Percentiles rank a stretch among this genome's conserved stretches.
Conservation (phyloP, 2,888 invertebrate genomes). For the Octonoba sinensis region DNA sequence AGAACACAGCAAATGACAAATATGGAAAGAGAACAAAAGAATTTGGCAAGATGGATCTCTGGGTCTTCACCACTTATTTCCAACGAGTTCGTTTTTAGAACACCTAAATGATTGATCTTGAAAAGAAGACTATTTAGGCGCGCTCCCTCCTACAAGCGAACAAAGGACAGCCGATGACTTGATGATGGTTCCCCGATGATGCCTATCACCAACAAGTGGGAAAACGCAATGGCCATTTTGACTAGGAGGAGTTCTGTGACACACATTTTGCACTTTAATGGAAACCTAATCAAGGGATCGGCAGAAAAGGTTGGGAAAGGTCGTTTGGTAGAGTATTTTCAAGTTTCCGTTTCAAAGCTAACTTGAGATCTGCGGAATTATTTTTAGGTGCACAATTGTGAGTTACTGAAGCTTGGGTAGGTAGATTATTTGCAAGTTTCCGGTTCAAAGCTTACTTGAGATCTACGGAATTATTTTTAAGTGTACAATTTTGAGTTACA, state of each 20-base stretch:
- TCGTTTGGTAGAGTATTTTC: constrained; percentile 19
- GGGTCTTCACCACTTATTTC: no score
- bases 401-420: no score
- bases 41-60: no score
- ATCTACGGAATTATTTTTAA: no score
- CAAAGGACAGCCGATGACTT: constrained; percentile 33
- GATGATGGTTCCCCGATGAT: background rate
- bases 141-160: constrained; percentile 2
- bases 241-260: constrained; percentile 37
- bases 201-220: constrained; percentile 18
- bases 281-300: constrained; percentile 43
- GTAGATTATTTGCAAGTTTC: no score
- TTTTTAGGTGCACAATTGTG: no score
- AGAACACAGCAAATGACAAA: no score
- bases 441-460: no score
- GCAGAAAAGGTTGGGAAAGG: constrained; percentile 24
- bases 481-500: no score
- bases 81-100: constrained; percentile 8
- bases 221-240: constrained; percentile 24
- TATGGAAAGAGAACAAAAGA: no score
- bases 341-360: background rate
- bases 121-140: constrained; percentile 24
- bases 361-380: no score
- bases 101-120: constrained; percentile 8
- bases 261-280: constrained; percentile 49